phyloP scores from a whole-genome alignment of 2,888 invertebrate genomes.

The Chirona hameri region DNA sequence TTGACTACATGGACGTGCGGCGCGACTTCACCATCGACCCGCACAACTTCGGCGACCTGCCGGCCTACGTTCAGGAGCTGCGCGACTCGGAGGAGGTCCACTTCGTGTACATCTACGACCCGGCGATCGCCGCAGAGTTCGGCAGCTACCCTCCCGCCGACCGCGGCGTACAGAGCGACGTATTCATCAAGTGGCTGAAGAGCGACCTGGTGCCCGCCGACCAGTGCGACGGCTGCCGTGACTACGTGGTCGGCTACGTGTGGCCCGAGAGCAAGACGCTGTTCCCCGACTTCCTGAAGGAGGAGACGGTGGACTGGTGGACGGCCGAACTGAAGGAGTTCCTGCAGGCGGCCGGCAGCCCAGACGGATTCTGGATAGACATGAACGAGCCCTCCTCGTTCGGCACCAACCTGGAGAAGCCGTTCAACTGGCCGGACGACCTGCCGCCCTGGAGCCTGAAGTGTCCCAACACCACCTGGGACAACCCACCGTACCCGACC shows the following conservation, averaged over 20 bases:
- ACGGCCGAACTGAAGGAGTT: constrained; percentile 39
- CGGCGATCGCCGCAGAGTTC: constrained; percentile 36
- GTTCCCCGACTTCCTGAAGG: constrained; percentile 42
- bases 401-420: constrained; percentile 39
- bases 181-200: constrained; percentile 38
- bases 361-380: constrained; percentile 81
- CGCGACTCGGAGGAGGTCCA: constrained; percentile 39
- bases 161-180: constrained; percentile 36
- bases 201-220: constrained; percentile 34
- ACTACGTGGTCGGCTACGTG: constrained; percentile 38
- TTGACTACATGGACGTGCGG: constrained; percentile 48
- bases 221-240: constrained; percentile 33
- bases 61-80: constrained; percentile 41
- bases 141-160: constrained; percentile 35
- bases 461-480: constrained; percentile 56
- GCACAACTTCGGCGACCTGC: constrained; percentile 41
- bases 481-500: constrained; percentile 61
- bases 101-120: constrained; percentile 41
- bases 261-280: constrained; percentile 38
- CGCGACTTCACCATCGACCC: constrained; percentile 47
- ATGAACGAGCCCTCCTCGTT: constrained; percentile 90
- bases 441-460: constrained; percentile 38
- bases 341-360: constrained; percentile 30
- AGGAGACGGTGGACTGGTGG: constrained; percentile 41
- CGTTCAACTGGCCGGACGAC: constrained; percentile 28